Conservation (phyloP, 2,797 vertebrate species). For the Sebastes minor region DNA sequence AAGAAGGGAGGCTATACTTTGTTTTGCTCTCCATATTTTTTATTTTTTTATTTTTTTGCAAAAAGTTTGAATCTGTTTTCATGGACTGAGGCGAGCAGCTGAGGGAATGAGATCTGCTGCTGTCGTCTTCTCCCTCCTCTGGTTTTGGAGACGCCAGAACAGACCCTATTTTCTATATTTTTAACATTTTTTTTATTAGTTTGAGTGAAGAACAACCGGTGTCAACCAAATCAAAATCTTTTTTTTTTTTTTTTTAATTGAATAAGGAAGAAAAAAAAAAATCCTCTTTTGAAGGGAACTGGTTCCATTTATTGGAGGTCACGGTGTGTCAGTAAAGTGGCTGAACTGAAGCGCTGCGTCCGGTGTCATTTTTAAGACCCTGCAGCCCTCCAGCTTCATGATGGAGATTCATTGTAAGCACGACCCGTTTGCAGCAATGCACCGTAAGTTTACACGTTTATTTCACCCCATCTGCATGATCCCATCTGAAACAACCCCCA, state of each 20-base stretch:
- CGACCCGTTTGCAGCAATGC: constrained; percentile 99
- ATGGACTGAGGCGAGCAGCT: constrained; percentile 38
- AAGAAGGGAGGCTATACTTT: constrained; percentile 23
- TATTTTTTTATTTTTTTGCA: neutral
- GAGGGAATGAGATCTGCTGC: constrained; percentile 56
- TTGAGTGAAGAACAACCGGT: neutral
- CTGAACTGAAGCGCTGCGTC: constrained; percentile 41
- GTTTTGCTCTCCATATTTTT: neutral
- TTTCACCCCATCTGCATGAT: constrained; percentile 39
- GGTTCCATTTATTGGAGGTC: constrained; percentile 35
- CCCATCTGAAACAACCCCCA: neutral
- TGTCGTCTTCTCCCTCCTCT: constrained; percentile 44
- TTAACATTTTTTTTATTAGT: neutral
- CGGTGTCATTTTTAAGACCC: constrained; percentile 54
- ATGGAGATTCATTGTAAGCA: constrained; percentile 99
- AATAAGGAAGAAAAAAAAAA: neutral
- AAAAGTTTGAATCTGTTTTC: constrained; percentile 18
- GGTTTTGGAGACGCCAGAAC: constrained; percentile 63
- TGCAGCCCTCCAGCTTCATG: constrained; percentile 63
- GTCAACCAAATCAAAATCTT: neutral
- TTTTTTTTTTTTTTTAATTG: neutral
- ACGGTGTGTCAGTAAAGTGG: constrained; percentile 25
- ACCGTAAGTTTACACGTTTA: constrained; percentile 89
- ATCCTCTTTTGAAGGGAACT: constrained; percentile 28
- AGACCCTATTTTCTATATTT: constrained; percentile 24